phyloP scores from a whole-genome alignment of 2,113 vertebrate genomes.

The Galemys pyrenaicus region DNA sequence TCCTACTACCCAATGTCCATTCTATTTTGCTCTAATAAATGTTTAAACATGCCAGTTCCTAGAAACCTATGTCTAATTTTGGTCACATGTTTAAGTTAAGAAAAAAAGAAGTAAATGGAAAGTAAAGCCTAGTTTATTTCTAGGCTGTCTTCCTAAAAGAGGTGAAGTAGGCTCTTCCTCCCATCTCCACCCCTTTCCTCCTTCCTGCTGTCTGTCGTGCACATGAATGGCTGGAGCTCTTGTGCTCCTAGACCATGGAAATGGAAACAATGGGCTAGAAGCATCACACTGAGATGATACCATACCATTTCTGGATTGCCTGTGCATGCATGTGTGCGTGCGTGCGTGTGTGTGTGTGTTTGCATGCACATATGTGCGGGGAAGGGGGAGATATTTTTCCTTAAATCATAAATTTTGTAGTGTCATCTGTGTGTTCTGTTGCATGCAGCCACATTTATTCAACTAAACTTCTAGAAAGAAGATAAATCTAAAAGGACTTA shows the following conservation, averaged over 20 bases:
- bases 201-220: background rate
- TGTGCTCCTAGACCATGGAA: background rate
- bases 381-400: background rate
- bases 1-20: background rate
- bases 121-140: constrained; percentile 10
- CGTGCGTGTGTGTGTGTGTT: background rate
- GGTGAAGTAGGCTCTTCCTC: background rate
- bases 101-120: background rate
- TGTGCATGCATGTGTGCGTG: background rate
- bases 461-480: background rate
- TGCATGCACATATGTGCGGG: background rate
- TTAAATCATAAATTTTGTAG: background rate
- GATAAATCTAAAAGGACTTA: background rate
- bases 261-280: background rate
- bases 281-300: background rate
- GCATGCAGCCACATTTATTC: background rate
- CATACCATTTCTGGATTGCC: background rate
- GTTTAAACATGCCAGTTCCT: background rate
- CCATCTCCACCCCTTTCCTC: background rate
- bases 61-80: background rate
- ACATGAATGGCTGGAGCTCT: background rate
- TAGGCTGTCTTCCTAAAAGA: background rate
- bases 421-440: background rate
- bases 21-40: background rate
- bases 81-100: background rate